Evolutionary conservation across 1,140 invertebrate genomes (phyloP).

Genomic region (fruit fly (Drosophila melanogaster)): Release_6_plus_ISO1_MT NT_037436.4:16221001-16221500

Average conservation of each 20-base stretch:
- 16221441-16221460: too few relatives aligned
- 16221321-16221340: too few relatives aligned
- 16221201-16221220: slow-evolving; percentile 45
- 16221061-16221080: slow-evolving; percentile 66
- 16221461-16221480: too few relatives aligned
- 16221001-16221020: slow-evolving; percentile 32
- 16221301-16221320: too few relatives aligned
- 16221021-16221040: slow-evolving; percentile 46
- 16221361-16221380: too few relatives aligned
- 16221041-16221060: slow-evolving; percentile 71
- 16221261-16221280: too few relatives aligned
- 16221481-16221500: background rate
- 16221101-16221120: background rate
- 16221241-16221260: too few relatives aligned
- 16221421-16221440: too few relatives aligned
- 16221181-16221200: slow-evolving; percentile 38
- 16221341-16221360: too few relatives aligned
- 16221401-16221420: too few relatives aligned
- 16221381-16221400: too few relatives aligned
- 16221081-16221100: slow-evolving; percentile 36
- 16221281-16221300: too few relatives aligned
- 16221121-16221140: slow-evolving; percentile 19
- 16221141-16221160: slow-evolving; percentile 34
- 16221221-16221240: background rate
- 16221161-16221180: slow-evolving; percentile 60